Evolutionary conservation across 2,888 invertebrate genomes (phyloP).

Genomic region (Galerucella nymphaeae): DNA sequence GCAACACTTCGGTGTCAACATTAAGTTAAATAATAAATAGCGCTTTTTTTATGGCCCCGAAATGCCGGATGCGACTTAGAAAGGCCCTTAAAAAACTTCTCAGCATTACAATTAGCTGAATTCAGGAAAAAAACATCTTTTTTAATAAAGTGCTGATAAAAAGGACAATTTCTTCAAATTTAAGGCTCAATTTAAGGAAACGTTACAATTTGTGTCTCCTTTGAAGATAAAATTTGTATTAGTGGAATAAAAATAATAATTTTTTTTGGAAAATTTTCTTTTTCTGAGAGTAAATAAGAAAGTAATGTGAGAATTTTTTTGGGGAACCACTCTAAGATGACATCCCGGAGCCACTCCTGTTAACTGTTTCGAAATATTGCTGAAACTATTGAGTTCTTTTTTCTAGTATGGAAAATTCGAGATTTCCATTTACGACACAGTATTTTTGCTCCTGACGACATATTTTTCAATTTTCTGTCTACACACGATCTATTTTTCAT

Average conservation of each 20-base stretch:
- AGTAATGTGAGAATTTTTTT: not conserved
- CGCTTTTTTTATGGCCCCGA: conserved; percentile 48
- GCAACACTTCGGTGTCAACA: conserved; percentile 37
- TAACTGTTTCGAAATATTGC: conserved; percentile 50
- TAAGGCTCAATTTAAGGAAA: no score
- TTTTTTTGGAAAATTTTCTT: no score
- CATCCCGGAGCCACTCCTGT: conserved; percentile 49
- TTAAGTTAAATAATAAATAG: conserved; percentile 42
- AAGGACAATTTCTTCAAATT: no score
- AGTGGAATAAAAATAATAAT: no score
- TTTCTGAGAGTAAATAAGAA: no score
- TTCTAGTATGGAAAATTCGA: conserved; percentile 42
- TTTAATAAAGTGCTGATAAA: no score
- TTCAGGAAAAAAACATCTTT: not conserved
- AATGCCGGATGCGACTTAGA: conserved; percentile 32
- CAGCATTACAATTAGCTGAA: not conserved
- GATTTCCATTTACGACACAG: conserved; percentile 38
- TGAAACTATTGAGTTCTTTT: conserved; percentile 38
- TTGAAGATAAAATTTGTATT: no score
- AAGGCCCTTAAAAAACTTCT: not conserved
- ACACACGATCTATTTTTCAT: conserved; percentile 34
- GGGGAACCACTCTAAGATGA: not conserved
- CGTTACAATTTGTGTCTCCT: no score
- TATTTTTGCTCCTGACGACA: conserved; percentile 40
- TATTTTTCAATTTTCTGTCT: conserved; percentile 20